Conservation (phyloP, 2,888 invertebrate genomes). For the Eretmocerus hayati region DNA sequence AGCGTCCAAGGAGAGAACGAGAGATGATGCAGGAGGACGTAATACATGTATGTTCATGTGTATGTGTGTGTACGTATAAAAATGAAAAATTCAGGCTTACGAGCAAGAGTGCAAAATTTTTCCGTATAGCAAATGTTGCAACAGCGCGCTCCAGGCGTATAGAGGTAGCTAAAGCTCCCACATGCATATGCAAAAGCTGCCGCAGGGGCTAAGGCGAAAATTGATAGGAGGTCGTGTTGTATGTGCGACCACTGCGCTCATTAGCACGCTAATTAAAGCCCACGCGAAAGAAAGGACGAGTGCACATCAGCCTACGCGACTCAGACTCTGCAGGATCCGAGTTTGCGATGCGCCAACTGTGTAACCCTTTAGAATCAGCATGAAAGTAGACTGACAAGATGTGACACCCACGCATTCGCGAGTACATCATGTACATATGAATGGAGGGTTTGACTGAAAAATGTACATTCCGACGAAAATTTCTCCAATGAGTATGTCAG, state of each 20-base stretch:
- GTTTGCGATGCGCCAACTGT: no score
- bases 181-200: slow-evolving; percentile 8
- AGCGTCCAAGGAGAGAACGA: neutral
- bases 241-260: neutral
- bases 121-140: neutral
- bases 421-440: no score
- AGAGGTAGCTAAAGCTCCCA: neutral
- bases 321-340: no score
- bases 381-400: no score
- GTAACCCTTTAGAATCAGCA: no score
- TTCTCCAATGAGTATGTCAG: no score
- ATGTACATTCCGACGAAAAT: no score
- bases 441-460: no score
- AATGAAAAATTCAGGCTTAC: neutral
- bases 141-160: neutral
- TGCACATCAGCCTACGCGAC: no score
- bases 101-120: neutral
- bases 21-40: neutral
- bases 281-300: neutral
- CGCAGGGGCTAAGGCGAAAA: slow-evolving; percentile 2
- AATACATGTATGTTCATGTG: neutral
- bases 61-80: neutral
- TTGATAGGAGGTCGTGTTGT: slow-evolving; percentile 9
- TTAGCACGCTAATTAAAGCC: slow-evolving; percentile 21
- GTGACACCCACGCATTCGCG: no score